Conservation (phyloP, 2,888 invertebrate genomes). For the Callyntrura sp. region DNA sequence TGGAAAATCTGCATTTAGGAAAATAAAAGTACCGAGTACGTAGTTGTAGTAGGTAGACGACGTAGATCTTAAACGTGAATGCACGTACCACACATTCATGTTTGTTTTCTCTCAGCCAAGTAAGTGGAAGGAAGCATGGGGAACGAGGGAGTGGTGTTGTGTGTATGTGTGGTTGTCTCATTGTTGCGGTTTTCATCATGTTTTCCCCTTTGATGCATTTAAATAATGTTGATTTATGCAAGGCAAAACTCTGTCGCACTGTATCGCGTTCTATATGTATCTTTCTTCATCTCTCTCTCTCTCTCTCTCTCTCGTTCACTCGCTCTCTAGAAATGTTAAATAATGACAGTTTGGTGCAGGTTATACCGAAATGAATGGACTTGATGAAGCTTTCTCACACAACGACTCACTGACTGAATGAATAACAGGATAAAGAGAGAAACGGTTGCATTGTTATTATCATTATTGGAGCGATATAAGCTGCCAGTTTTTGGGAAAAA, state of each 20-base stretch:
- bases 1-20: slow-evolving; percentile 67
- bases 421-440: background rate
- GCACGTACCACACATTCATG: slow-evolving; percentile 37
- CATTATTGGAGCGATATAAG: slow-evolving; percentile 57
- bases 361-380: slow-evolving; percentile 11
- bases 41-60: slow-evolving; percentile 11
- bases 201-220: slow-evolving; percentile 72
- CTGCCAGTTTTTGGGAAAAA: background rate
- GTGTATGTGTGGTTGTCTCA: slow-evolving; percentile 59
- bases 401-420: slow-evolving; percentile 30
- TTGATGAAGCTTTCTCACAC: background rate
- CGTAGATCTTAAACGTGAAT: background rate
- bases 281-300: background rate
- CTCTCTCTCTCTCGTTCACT: background rate
- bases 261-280: too few species aligned
- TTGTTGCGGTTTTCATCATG: slow-evolving; percentile 70
- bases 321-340: slow-evolving; percentile 26
- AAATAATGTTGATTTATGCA: slow-evolving; percentile 77
- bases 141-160: slow-evolving; percentile 2
- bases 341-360: slow-evolving; percentile 14
- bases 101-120: slow-evolving; percentile 28
- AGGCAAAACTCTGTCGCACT: slow-evolving; percentile 45
- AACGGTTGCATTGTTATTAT: slow-evolving; percentile 33
- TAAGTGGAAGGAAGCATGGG: background rate
- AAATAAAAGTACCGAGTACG: slow-evolving; percentile 32